Conservation (phyloP, 2,113 vertebrate genomes). For the Psilopsiagon aymara region DNA sequence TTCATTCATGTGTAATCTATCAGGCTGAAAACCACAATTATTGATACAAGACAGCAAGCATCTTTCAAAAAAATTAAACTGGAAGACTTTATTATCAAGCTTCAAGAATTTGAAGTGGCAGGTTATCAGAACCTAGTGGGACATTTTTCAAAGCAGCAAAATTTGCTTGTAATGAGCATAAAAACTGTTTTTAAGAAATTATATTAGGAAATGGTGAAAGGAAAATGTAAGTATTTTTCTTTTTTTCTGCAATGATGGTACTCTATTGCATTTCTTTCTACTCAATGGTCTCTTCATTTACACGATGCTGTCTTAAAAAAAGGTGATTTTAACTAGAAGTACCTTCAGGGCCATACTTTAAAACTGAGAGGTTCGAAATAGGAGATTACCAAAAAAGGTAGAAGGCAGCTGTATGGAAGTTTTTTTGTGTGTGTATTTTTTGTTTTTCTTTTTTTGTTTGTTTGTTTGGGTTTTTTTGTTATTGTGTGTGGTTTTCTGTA, state of each 20-base stretch:
- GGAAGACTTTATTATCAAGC: background rate
- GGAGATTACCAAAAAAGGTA: background rate
- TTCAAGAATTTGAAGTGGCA: background rate
- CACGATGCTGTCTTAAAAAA: fast-evolving
- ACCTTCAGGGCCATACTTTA: background rate
- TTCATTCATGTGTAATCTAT: background rate
- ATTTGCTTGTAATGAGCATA: background rate
- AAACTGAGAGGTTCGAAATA: background rate
- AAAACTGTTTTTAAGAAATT: background rate
- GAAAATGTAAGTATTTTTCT: background rate
- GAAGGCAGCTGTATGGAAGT: too few relatives aligned
- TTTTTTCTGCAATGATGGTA: background rate
- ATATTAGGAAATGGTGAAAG: background rate
- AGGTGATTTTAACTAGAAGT: background rate
- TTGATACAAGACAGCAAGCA: background rate
- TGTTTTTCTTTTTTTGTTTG: background rate
- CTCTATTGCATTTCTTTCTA: background rate
- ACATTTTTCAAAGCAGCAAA: background rate
- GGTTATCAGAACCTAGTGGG: background rate
- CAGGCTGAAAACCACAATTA: background rate
- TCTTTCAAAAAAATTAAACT: background rate
- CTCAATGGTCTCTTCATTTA: background rate
- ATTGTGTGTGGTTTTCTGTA: background rate
- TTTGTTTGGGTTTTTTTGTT: background rate
- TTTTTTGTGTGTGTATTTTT: background rate